phyloP scores from a whole-genome alignment of 2,888 invertebrate genomes.

The Sesia apiformis region DNA sequence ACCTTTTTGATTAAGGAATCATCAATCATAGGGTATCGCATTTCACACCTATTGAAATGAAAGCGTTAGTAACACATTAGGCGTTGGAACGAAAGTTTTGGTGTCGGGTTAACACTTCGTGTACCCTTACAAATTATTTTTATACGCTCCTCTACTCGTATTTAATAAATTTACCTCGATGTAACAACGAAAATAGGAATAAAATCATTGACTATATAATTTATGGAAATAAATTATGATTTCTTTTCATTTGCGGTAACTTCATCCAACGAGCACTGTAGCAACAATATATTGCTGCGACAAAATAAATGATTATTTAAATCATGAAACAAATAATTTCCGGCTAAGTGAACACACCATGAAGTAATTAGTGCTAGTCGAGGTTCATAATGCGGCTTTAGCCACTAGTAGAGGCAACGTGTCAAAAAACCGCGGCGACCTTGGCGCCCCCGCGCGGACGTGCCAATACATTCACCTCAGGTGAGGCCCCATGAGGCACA shows the following conservation, averaged over 20 bases:
- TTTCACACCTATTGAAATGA: slow-evolving; percentile 40
- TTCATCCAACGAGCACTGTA: too few species aligned
- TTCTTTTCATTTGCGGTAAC: too few species aligned
- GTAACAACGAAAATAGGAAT: too few species aligned
- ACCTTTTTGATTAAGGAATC: slow-evolving; percentile 64
- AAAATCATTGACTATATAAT: too few species aligned
- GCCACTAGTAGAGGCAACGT: slow-evolving; percentile 22
- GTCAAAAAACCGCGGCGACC: slow-evolving; percentile 71
- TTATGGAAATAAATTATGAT: too few species aligned
- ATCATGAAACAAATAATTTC: slow-evolving; percentile 62
- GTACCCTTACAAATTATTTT: too few species aligned
- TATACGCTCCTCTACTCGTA: too few species aligned
- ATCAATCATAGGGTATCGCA: slow-evolving; percentile 60
- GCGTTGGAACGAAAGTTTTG: slow-evolving; percentile 14
- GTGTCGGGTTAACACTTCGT: too few species aligned
- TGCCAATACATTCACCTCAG: slow-evolving; percentile 65
- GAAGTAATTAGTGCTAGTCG: slow-evolving; percentile 36
- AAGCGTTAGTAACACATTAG: slow-evolving; percentile 22
- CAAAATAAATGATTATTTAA: slow-evolving; percentile 49
- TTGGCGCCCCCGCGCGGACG: slow-evolving; percentile 69
- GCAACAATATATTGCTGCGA: slow-evolving; percentile 17
- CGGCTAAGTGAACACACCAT: slow-evolving; percentile 48
- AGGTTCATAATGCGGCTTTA: slow-evolving; percentile 10
- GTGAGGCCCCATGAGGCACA: slow-evolving; percentile 54
- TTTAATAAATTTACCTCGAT: too few species aligned